Conservation (phyloP, 1,140 invertebrate genomes). For the Lerema accius region DNA sequence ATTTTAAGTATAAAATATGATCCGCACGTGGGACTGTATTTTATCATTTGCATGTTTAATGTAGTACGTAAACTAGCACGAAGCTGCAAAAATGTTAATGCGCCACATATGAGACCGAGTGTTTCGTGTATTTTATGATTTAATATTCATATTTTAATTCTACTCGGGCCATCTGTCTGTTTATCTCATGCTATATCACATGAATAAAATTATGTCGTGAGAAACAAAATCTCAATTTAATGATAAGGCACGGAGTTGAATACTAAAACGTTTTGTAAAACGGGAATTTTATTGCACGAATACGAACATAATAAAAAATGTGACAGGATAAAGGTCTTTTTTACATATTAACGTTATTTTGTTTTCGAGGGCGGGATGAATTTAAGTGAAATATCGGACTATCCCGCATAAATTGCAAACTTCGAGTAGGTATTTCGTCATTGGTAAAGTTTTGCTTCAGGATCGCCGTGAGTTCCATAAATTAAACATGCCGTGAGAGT, state of each 20-base stretch:
- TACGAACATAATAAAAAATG: no score
- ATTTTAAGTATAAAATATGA: not conserved
- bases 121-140: conserved; percentile 5
- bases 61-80: not conserved
- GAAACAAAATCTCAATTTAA: conserved; percentile 3
- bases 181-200: conserved; percentile 4
- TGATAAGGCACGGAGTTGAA: not conserved
- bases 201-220: conserved; percentile 2
- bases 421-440: no score
- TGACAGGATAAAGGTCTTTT: no score
- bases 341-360: no score
- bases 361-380: no score
- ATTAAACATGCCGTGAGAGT: no score
- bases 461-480: no score
- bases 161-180: not conserved
- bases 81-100: conserved; percentile 16
- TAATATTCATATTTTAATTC: conserved; percentile 12
- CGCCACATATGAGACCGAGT: not conserved
- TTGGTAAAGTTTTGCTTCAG: no score
- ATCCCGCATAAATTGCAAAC: no score
- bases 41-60: conserved; percentile 17
- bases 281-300: not conserved
- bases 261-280: conserved; percentile 4
- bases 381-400: no score
- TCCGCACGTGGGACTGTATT: not conserved